phyloP scores from a whole-genome alignment of 2,113 vertebrate species.

The Steatornis caripensis region DNA sequence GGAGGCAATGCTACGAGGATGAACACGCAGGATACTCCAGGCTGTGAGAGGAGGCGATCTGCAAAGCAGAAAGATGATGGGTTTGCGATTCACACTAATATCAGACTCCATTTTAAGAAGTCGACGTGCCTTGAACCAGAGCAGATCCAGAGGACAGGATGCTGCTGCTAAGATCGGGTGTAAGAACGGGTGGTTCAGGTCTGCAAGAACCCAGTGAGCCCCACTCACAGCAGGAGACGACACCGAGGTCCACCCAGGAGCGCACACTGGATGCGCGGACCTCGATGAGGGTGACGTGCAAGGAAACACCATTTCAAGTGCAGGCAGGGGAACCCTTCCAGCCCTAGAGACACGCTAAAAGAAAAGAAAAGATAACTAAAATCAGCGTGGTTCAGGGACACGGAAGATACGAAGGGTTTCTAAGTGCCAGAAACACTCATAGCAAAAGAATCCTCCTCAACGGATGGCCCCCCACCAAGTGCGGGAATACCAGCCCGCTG shows the following conservation, averaged over 20 bases:
- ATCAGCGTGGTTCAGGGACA: background rate
- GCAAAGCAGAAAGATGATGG: background rate
- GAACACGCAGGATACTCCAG: rapidly evolving
- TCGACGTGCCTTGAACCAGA: background rate
- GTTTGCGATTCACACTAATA: background rate
- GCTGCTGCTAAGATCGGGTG: no score
- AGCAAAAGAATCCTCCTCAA: background rate
- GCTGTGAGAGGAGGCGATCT: background rate
- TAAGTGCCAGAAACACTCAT: background rate
- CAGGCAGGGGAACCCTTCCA: background rate
- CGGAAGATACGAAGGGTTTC: background rate
- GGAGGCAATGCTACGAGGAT: no score
- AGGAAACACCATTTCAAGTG: background rate
- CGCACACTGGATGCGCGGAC: background rate
- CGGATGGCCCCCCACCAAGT: background rate
- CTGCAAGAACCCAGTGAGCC: background rate
- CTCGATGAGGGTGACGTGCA: background rate
- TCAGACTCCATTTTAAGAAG: background rate
- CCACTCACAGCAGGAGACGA: background rate
- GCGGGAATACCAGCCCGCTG: background rate
- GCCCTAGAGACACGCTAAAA: background rate
- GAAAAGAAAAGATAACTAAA: background rate
- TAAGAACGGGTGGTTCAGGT: background rate
- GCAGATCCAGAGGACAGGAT: background rate
- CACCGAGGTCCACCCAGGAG: background rate